Evolutionary conservation across 2,113 vertebrate genomes (phyloP), one percentile per base, ranked within the genome.

Genomic region (Pseudopodoces humilis): DNA sequence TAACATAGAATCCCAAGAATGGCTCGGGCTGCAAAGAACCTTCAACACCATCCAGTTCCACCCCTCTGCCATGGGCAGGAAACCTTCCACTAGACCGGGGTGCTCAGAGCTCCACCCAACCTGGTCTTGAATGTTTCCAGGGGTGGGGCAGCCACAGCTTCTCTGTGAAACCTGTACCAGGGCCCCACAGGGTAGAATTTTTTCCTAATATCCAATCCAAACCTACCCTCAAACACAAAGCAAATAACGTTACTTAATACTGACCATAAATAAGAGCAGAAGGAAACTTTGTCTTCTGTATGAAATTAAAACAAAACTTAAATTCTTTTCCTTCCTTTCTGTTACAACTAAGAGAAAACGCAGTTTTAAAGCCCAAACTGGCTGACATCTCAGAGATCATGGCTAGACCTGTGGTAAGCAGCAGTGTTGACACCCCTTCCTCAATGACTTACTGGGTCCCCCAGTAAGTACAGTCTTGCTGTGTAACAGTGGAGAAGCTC

Each of bases 391-490:
- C 11, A 1, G 47, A 88, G 69, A 16, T 52, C 53, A 20, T 33
- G 2, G 1, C 30, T 47, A 9, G 1, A n/a, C n/a, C 27, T 37
- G 18, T 7, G 31, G 41, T 27, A 39, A 76, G 37, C 72, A 64
- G 27, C 31, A 43, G 33, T 1, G 5, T 3, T 75, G 72, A 20
- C 13, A 11, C 7, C 30, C 24, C 15, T 65, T 86, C 64, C 58
- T 31, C 44, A 8, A 5, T 2, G 24, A 7, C 11, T 6, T 49
- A 1, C 43, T 44, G 52, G 23, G 10, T 33, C 18, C 24, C n/a
- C 47, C 27, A 44, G n/a, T n/a, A n/a, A 35, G 1, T 8, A 5
- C 1, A 4, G 17, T 5, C 35, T n/a, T 3, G 0, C 30, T 20
- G 27, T n/a, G 0, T 27, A 52, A 39, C 5, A 1, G 20, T 35